phyloP scores from a whole-genome alignment of 2,797 vertebrate species.

The Sandelia bainsii region DNA sequence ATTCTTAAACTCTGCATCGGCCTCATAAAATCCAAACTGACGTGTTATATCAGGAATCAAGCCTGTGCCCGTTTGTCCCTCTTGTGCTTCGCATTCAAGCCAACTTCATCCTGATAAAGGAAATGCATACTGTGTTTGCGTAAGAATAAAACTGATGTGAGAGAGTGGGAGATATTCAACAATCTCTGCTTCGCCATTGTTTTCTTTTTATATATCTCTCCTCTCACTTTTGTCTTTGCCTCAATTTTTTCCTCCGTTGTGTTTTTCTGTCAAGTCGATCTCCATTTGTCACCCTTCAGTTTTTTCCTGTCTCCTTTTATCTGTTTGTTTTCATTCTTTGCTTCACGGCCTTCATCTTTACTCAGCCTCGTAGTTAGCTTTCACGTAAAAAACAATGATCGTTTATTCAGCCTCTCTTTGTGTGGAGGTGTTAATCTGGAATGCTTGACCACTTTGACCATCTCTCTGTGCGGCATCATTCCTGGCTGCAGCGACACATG shows the following conservation, averaged over 20 bases:
- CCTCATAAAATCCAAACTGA: no score
- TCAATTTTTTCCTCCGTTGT: background rate
- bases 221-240: background rate
- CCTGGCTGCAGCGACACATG: background rate
- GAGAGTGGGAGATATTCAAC: background rate
- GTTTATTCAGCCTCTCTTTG: background rate
- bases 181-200: background rate
- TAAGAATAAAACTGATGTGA: background rate
- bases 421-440: constrained; percentile 22
- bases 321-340: background rate
- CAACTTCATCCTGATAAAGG: no score
- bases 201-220: background rate
- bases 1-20: no score
- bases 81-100: no score
- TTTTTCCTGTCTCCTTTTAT: background rate
- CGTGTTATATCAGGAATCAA: no score
- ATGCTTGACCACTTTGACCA: constrained; percentile 28
- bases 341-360: background rate
- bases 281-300: constrained; percentile 1
- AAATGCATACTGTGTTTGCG: no score
- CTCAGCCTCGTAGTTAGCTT: background rate
- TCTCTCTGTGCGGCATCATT: constrained; percentile 2
- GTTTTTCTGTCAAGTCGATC: background rate
- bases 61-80: no score
- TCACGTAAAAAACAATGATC: background rate